Evolutionary conservation across 2,888 invertebrate genomes (phyloP), one percentile per base, ranked within the genome.

Genomic region (Patella caerulea): DNA sequence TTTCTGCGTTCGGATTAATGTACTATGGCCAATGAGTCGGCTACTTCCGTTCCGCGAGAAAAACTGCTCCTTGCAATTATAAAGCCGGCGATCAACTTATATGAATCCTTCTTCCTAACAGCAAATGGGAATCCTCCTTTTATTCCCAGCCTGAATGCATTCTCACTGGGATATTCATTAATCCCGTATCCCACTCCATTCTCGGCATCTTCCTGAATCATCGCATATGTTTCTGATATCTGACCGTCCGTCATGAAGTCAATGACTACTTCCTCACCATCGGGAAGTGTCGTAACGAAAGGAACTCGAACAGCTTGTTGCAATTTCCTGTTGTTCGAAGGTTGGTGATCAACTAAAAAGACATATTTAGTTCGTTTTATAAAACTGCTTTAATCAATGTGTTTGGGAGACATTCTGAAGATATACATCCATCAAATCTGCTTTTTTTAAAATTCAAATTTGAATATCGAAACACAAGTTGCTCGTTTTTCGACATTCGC

Each of bases 111-210:
- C 34, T 75, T 72, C 52, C 82, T 74, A 59, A 82, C 76, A 17
- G 77, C 82, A 34, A 83, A 84, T 29, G 80, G 78, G 71, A 80
- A 78, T 3, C 79, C 80, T 34, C 75, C 78, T 70, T 78, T 74
- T 7, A 84, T 78, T 19, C 84, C 85, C 2, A 77, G 55, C 19
- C 82, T 79, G 78, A 86, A 86, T 54, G 82, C 81, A 9, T 80
- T 80, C 70, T 84, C 83, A 7, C 79, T 78, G 29, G 77, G 79
- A 72, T 79, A 86, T 59, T 86, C 86, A 56, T 86, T 84, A 0
- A 83, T 71, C 17, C 83, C 83, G 74, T 81, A 86, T 0, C 86
- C 86, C 12, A 82, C 78, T 19, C 83, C 82, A 34, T 79, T 74
- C 15, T 78, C 45, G 3, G 84, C 82, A 17, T 82, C 84, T 45